Evolutionary conservation across 2,888 invertebrate genomes (phyloP).

Genomic region (Galerucella nymphaeae): DNA sequence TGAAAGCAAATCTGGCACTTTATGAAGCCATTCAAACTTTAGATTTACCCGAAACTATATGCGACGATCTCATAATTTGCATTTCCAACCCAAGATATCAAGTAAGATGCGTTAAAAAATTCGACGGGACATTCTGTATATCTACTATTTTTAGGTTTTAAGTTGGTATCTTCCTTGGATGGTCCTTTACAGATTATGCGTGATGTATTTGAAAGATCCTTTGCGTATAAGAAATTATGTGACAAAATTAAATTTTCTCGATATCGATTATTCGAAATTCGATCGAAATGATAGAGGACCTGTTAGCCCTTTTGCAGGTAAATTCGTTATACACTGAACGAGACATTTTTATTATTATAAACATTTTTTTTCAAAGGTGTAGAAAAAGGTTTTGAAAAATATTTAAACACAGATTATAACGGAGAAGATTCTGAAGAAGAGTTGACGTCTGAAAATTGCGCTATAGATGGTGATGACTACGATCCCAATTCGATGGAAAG

Average conservation of each 20-base stretch:
- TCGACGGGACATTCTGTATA: not conserved
- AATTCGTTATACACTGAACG: not conserved
- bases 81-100: conserved; percentile 78
- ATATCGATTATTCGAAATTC: conserved; percentile 76
- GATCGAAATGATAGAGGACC: conserved; percentile 69
- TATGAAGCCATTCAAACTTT: conserved; percentile 67
- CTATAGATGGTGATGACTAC: conserved; percentile 26
- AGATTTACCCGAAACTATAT: conserved; percentile 71
- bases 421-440: conserved; percentile 37
- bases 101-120: conserved; percentile 46
- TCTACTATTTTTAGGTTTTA: conserved; percentile 61
- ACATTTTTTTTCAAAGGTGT: conserved; percentile 40
- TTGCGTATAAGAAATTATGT: conserved; percentile 73
- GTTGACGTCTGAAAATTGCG: not conserved
- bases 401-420: conserved; percentile 52
- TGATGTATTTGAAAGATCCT: conserved; percentile 68
- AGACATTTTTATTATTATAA: not conserved
- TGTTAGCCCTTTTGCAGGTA: conserved; percentile 55
- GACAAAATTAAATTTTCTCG: conserved; percentile 78
- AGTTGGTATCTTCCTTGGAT: conserved; percentile 76
- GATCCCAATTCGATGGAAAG: conserved; percentile 37
- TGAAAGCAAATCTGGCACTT: conserved; percentile 59
- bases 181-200: conserved; percentile 68
- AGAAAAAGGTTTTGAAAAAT: conserved; percentile 57
- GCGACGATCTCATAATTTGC: conserved; percentile 78